These are phyloP conservation scores for Laterallus jamaicensis DNA, from an alignment of 2,113 vertebrate genomes.

Conservation along the genomic window DNA sequence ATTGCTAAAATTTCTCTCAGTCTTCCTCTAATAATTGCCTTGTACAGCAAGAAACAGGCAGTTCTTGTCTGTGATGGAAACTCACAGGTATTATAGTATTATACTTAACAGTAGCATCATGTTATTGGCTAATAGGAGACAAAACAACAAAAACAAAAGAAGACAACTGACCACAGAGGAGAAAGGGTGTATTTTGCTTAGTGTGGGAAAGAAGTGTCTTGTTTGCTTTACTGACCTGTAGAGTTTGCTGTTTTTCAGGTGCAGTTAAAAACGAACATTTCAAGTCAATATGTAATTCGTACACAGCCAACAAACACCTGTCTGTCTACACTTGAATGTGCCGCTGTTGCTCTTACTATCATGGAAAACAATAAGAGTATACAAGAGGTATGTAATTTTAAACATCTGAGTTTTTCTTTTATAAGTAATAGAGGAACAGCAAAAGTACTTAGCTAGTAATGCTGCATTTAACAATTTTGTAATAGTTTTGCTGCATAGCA, in stretches of 20 bases:
- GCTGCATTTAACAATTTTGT: neutral
- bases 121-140: neutral
- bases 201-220: neutral
- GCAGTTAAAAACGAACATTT: conserved; percentile 85
- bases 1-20: neutral
- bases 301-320: conserved; percentile 94
- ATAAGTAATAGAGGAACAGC: neutral
- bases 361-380: conserved; percentile 88
- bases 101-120: neutral
- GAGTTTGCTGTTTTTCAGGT: conserved; percentile 79
- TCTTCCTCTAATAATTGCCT: neutral
- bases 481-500: neutral
- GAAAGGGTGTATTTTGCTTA: neutral
- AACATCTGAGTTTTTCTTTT: neutral
- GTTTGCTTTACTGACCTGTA: neutral
- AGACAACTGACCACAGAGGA: neutral
- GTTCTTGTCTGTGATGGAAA: neutral
- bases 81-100: rapidly evolving
- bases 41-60: neutral
- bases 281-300: conserved; percentile 96
- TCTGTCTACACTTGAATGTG: conserved; percentile 95
- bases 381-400: conserved; percentile 83
- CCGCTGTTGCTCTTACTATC: conserved; percentile 87
- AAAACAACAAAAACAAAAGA: neutral
- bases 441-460: neutral